phyloP scores from a whole-genome alignment of 2,888 invertebrate species.

The Alviniconcha strummeri region DNA sequence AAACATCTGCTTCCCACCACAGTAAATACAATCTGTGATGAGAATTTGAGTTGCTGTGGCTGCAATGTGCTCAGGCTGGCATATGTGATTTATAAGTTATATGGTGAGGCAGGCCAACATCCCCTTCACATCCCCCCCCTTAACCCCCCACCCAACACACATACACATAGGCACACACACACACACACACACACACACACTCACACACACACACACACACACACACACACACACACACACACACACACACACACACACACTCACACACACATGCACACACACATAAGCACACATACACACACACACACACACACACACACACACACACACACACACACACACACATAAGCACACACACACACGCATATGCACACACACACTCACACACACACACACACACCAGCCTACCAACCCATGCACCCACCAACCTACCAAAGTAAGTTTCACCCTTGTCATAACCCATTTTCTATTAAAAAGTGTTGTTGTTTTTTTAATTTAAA shows the following conservation, averaged over 20 bases:
- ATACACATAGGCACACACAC: background rate
- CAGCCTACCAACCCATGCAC: too few relatives aligned
- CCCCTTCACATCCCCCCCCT: too few relatives aligned
- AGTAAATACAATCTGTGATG: too few relatives aligned
- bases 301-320: background rate
- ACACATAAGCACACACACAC: background rate
- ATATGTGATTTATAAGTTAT: too few relatives aligned
- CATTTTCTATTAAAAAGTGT: background rate
- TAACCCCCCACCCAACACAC: background rate
- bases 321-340: slow-evolving; percentile 11
- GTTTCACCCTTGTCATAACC: too few relatives aligned
- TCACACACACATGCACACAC: background rate
- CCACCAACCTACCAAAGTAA: too few relatives aligned
- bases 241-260: background rate
- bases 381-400: slow-evolving; percentile 2
- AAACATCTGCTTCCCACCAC: too few relatives aligned
- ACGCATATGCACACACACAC: too few relatives aligned
- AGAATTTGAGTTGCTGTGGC: too few relatives aligned
- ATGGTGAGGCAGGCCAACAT: too few relatives aligned
- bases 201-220: background rate
- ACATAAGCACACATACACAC: background rate
- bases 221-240: slow-evolving; percentile 11
- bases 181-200: slow-evolving; percentile 9
- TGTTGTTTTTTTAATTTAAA: background rate
- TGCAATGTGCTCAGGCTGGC: too few relatives aligned